Evolutionary conservation across 1,140 invertebrate species (phyloP).

Genomic region (Nymphalis io): DNA sequence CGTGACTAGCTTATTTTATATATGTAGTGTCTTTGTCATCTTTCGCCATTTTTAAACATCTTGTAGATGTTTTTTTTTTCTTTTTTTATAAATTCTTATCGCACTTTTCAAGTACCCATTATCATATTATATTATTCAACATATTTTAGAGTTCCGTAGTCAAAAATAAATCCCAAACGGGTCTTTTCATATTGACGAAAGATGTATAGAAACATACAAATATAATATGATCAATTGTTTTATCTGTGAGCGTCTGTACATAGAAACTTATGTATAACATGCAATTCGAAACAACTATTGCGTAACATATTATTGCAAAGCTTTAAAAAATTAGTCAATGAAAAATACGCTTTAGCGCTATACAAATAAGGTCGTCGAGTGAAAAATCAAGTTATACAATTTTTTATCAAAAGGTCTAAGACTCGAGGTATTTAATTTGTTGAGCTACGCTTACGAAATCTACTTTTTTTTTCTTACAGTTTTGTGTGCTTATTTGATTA

Average conservation of each 20-base stretch:
- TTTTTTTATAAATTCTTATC: constrained; percentile 2
- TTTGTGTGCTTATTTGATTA: constrained; percentile 32
- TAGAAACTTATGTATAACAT: constrained; percentile 30
- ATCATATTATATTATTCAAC: neutral
- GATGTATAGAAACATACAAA: neutral
- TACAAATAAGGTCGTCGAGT: constrained; percentile 11
- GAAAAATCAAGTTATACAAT: constrained; percentile 15
- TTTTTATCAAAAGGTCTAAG: constrained; percentile 8
- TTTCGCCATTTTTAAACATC: neutral
- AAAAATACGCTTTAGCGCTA: constrained; percentile 24
- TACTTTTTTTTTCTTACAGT: constrained; percentile 33
- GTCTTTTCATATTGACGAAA: neutral
- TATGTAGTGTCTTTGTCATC: neutral
- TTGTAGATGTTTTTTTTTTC: neutral
- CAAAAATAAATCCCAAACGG: neutral
- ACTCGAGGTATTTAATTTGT: constrained; percentile 18
- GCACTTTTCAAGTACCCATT: constrained; percentile 9
- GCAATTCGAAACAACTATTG: constrained; percentile 24
- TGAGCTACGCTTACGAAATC: constrained; percentile 43
- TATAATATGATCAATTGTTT: neutral
- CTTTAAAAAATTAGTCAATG: constrained; percentile 22
- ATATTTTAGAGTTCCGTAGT: neutral
- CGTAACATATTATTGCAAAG: constrained; percentile 19
- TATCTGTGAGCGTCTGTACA: constrained; percentile 24
- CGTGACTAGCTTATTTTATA: constrained; percentile 18